Evolutionary conservation across 2,113 vertebrate genomes (phyloP).

Genomic region (Chrysemys picta): DNA sequence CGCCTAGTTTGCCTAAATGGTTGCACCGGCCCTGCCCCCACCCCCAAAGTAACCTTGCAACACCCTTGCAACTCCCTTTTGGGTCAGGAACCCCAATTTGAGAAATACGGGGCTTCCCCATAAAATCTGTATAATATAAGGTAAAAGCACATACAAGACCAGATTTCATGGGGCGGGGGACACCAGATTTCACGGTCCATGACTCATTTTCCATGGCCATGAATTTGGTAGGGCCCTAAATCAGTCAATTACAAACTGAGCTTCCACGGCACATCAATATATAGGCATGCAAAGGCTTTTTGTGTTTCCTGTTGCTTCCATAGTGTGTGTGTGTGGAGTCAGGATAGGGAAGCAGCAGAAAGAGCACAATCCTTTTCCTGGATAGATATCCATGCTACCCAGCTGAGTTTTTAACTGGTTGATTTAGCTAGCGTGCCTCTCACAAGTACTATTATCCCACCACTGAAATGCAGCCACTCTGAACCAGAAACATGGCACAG

Average conservation of each 20-base stretch:
- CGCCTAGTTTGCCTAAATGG: no score
- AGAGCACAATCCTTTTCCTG: background rate
- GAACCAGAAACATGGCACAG: background rate
- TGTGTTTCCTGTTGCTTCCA: constrained; percentile 5
- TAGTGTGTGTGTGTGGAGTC: background rate
- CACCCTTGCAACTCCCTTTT: no score
- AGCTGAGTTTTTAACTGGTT: background rate
- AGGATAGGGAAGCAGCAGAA: background rate
- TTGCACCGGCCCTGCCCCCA: no score
- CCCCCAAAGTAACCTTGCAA: no score
- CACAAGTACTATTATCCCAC: fast-evolving
- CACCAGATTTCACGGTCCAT: no score
- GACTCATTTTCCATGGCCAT: no score
- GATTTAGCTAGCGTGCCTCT: background rate
- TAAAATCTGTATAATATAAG: no score
- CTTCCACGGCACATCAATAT: background rate
- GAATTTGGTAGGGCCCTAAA: background rate
- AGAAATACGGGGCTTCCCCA: no score
- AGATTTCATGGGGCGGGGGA: no score
- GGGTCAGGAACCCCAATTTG: no score
- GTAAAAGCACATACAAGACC: no score
- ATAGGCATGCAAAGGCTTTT: fast-evolving
- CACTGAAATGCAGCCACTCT: background rate
- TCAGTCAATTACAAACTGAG: background rate
- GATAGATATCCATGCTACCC: background rate